These are phyloP conservation scores for Teleogryllus oceanicus DNA, from an alignment of 2,888 invertebrate species.

Conservation along the genomic window DNA sequence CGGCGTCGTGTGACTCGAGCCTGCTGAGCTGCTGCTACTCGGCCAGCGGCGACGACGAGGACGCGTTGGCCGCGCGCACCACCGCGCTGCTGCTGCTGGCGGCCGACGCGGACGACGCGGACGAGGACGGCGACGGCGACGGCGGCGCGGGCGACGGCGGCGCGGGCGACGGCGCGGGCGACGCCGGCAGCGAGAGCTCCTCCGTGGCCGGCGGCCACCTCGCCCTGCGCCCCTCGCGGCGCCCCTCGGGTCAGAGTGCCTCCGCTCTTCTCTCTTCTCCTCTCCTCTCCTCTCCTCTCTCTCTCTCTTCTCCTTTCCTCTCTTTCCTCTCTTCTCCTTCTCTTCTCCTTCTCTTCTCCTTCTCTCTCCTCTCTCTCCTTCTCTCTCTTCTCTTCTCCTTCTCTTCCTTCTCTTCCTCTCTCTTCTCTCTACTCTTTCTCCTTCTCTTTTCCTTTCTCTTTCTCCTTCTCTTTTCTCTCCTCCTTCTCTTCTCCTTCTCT, in stretches of 20 bases:
- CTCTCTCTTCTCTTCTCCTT: too few species aligned
- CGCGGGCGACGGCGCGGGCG: conserved; percentile 57
- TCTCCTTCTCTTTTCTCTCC: too few species aligned
- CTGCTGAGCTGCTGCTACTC: conserved; percentile 69
- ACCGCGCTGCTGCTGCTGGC: conserved; percentile 41
- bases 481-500: too few species aligned
- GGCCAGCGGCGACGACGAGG: conserved; percentile 59
- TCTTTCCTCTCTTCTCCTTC: too few species aligned
- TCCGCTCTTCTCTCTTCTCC: too few species aligned
- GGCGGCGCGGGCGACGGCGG: too few species aligned
- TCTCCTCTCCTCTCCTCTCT: too few species aligned
- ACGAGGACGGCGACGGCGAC: conserved; percentile 41
- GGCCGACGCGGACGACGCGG: neutral
- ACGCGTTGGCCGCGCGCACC: conserved; percentile 25
- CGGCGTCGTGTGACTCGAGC: conserved; percentile 72
- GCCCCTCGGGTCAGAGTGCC: neutral
- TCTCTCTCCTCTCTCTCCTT: neutral
- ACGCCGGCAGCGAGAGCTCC: conserved; percentile 75
- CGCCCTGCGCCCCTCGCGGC: neutral
- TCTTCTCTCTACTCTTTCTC: too few species aligned
- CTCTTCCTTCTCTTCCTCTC: too few species aligned
- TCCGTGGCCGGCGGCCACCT: conserved; percentile 55
- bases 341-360: too few species aligned
- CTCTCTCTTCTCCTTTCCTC: too few species aligned
- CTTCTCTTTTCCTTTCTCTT: too few species aligned